phyloP scores from a whole-genome alignment of 53 echinoderm and acorn worm genomes.

The Echinometra lucunter region DNA sequence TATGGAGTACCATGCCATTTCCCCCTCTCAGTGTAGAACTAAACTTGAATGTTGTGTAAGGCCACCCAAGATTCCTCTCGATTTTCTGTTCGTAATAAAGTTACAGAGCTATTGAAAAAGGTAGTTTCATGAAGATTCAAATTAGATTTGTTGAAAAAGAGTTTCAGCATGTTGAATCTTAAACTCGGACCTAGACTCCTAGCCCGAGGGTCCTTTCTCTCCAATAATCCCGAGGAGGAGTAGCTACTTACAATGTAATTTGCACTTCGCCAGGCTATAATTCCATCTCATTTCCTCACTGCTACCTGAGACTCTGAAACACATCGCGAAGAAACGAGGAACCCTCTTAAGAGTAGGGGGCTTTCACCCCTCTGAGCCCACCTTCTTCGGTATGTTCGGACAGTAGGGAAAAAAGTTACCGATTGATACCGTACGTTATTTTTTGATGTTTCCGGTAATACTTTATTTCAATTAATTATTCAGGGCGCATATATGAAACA shows the following conservation, averaged over 20 bases:
- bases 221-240: background rate
- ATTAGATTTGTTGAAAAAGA: background rate
- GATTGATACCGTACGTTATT: too few species aligned
- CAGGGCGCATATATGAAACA: too few species aligned
- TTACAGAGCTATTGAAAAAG: conserved; percentile 4
- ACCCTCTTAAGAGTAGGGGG: background rate
- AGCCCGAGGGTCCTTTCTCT: background rate
- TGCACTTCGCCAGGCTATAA: conserved; percentile 12
- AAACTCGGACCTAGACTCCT: background rate
- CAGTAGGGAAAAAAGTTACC: too few species aligned
- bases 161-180: background rate
- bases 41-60: too few species aligned
- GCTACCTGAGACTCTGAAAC: background rate
- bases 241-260: conserved; percentile 32
- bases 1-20: background rate
- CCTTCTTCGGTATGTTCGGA: background rate
- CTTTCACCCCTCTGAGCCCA: background rate
- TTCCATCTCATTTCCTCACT: conserved; percentile 22
- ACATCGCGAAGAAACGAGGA: background rate
- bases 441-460: too few species aligned
- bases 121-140: background rate
- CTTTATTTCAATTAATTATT: too few species aligned
- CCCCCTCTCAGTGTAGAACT: background rate
- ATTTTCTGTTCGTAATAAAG: background rate
- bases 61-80: background rate